These are phyloP conservation scores for Clanis bilineata DNA, from an alignment of 2,888 invertebrate genomes.

Conservation along the genomic window DNA sequence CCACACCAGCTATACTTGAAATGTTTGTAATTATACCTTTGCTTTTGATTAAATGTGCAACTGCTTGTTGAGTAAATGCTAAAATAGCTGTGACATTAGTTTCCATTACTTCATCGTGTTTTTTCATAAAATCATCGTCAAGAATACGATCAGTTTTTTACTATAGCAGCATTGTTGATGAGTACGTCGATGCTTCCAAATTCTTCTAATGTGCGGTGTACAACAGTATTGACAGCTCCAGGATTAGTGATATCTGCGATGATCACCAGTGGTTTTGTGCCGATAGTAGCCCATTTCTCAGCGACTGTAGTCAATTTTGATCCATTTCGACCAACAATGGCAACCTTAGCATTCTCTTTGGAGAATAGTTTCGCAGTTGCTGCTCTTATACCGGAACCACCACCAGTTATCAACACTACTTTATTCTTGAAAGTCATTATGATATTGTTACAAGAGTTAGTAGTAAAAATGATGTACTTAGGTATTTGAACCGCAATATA, in stretches of 20 bases:
- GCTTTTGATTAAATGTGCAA: constrained; percentile 4
- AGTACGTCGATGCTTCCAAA: constrained; percentile 42
- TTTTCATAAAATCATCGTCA: constrained; percentile 25
- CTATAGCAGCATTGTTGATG: no score
- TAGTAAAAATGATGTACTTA: no score
- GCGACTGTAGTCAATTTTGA: constrained; percentile 22
- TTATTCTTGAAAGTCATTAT: constrained; percentile 40
- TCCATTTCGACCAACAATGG: constrained; percentile 30
- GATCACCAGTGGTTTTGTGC: constrained; percentile 30
- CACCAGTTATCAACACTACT: constrained; percentile 45
- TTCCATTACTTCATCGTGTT: constrained; percentile 28
- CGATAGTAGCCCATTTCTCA: constrained; percentile 27
- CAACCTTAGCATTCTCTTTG: constrained; percentile 31
- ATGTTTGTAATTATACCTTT: constrained; percentile 30
- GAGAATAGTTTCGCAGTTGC: constrained; percentile 40
- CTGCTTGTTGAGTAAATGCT: constrained; percentile 1
- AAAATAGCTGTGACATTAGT: no score
- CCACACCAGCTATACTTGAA: constrained; percentile 17
- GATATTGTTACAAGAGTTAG: no score
- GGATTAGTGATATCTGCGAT: constrained; percentile 38
- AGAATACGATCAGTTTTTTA: no score
- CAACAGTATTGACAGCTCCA: constrained; percentile 28
- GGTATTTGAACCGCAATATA: no score
- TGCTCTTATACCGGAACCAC: constrained; percentile 47
- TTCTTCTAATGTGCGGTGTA: constrained; percentile 30